Percentiles rank a stretch among this genome's conserved stretches.
phyloP scores from a whole-genome alignment of 2,113 vertebrate species.

The Ia io region DNA sequence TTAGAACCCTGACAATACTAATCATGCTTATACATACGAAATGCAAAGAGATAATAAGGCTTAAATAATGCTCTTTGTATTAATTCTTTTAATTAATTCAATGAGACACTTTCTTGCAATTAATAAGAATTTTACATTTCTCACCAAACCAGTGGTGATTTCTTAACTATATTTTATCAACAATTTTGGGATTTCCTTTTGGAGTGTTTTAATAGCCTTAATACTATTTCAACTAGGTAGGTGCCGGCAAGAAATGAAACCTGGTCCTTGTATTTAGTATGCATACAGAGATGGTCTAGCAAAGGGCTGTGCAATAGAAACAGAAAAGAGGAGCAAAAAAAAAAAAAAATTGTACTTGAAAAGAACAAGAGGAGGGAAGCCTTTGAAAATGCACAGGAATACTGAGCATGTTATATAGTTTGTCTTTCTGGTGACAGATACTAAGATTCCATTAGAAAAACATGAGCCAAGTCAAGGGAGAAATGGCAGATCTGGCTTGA shows the following conservation, averaged over 20 bases:
- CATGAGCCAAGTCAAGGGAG: slow-evolving; percentile 33
- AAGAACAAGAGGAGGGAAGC: background rate
- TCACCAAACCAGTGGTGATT: slow-evolving; percentile 30
- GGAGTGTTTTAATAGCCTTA: slow-evolving; percentile 15
- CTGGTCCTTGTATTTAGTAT: background rate
- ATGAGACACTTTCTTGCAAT: slow-evolving; percentile 24
- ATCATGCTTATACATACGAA: slow-evolving; percentile 32
- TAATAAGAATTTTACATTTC: slow-evolving; percentile 39
- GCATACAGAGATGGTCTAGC: background rate
- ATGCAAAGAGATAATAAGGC: slow-evolving; percentile 19
- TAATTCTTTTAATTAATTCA: slow-evolving; percentile 48
- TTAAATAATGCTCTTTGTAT: slow-evolving; percentile 42
- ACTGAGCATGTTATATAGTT: slow-evolving; percentile 10
- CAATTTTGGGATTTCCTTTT: slow-evolving; percentile 27
- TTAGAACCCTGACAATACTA: slow-evolving; percentile 37
- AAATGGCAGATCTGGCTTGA: slow-evolving; percentile 46
- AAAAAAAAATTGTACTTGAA: background rate
- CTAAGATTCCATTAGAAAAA: slow-evolving; percentile 57
- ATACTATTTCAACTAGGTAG: background rate
- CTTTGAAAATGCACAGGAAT: slow-evolving; percentile 35
- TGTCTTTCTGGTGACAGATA: slow-evolving; percentile 50
- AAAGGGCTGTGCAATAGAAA: slow-evolving; percentile 25
- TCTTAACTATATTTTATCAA: slow-evolving; percentile 43
- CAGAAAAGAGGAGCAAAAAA: background rate
- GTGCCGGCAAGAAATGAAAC: slow-evolving; percentile 27